These are phyloP conservation scores for Tragelaphus imberbis DNA, from an alignment of 2,113 vertebrate species.

Conservation along the genomic window DNA sequence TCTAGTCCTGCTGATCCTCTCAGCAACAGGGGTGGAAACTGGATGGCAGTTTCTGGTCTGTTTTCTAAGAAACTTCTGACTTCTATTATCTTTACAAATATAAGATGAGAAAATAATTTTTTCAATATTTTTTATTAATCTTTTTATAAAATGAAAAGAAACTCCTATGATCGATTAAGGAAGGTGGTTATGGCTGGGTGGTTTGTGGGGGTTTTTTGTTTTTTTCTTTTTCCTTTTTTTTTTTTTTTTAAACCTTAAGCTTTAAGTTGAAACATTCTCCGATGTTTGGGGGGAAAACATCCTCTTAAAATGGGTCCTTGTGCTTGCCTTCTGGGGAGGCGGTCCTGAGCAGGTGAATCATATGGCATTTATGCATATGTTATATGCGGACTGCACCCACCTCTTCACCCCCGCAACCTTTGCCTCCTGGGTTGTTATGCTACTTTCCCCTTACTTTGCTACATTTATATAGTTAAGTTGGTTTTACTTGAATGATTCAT, in stretches of 20 bases:
- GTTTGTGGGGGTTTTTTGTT: slow-evolving; percentile 37
- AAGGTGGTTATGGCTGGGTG: slow-evolving; percentile 61
- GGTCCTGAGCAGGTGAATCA: slow-evolving; percentile 55
- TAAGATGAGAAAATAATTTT: slow-evolving; percentile 79
- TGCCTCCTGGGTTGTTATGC: slow-evolving; percentile 72
- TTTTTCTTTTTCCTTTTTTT: background rate
- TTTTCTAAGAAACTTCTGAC: slow-evolving; percentile 84
- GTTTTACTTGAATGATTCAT: slow-evolving; percentile 80
- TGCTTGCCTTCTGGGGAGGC: slow-evolving; percentile 56
- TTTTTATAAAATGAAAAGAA: slow-evolving; percentile 82
- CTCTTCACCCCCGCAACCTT: slow-evolving; percentile 2
- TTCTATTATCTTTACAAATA: slow-evolving; percentile 78
- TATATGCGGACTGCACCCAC: slow-evolving; percentile 38
- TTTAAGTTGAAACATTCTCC: slow-evolving; percentile 59
- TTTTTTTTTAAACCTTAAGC: slow-evolving; percentile 65
- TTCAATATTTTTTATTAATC: slow-evolving; percentile 87
- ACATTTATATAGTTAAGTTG: slow-evolving; percentile 80
- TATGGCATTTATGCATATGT: slow-evolving; percentile 50
- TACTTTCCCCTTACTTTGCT: slow-evolving; percentile 73
- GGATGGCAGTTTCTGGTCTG: slow-evolving; percentile 76
- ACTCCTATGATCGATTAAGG: slow-evolving; percentile 68
- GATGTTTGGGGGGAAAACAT: slow-evolving; percentile 47
- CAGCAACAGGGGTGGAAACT: slow-evolving; percentile 72
- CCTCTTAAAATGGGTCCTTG: slow-evolving; percentile 48
- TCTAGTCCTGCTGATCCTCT: slow-evolving; percentile 70